Conservation (phyloP, 2,888 invertebrate genomes). For the Lapara coniferarum region DNA sequence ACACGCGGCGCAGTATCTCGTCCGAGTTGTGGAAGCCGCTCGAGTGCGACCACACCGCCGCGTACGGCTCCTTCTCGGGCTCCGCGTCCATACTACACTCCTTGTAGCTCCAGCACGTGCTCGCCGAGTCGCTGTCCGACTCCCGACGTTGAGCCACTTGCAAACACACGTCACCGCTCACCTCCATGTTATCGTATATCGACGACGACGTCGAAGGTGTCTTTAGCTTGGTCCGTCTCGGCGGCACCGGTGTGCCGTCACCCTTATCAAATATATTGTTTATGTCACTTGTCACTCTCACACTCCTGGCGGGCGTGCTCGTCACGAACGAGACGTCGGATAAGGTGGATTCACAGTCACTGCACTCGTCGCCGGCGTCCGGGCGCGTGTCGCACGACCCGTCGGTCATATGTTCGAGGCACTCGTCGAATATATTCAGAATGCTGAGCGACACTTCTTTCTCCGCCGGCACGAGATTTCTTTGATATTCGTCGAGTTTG, state of each 20-base stretch:
- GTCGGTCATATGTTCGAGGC: slow-evolving; percentile 67
- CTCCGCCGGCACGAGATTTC: slow-evolving; percentile 59
- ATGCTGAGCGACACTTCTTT: slow-evolving; percentile 72
- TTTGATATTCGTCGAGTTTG: slow-evolving; percentile 76
- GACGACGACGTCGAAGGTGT: slow-evolving; percentile 53
- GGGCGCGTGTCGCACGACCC: slow-evolving; percentile 37
- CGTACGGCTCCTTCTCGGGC: slow-evolving; percentile 63
- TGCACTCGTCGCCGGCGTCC: slow-evolving; percentile 44
- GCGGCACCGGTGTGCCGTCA: slow-evolving; percentile 62
- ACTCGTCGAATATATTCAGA: slow-evolving; percentile 78
- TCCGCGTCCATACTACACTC: slow-evolving; percentile 67
- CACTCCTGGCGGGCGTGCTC: slow-evolving; percentile 60
- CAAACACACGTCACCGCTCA: slow-evolving; percentile 42
- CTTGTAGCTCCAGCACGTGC: slow-evolving; percentile 79
- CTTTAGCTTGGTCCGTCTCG: slow-evolving; percentile 59
- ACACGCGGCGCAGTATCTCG: slow-evolving; percentile 63
- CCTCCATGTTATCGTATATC: slow-evolving; percentile 54
- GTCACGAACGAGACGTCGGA: slow-evolving; percentile 65
- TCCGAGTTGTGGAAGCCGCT: slow-evolving; percentile 78
- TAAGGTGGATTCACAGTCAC: slow-evolving; percentile 66
- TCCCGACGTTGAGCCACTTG: slow-evolving; percentile 46
- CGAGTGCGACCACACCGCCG: slow-evolving; percentile 74
- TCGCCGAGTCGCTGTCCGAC: slow-evolving; percentile 71
- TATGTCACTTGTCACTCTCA: slow-evolving; percentile 46
- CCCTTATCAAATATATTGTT: slow-evolving; percentile 54